phyloP scores from a whole-genome alignment of 2,113 vertebrate species.

The Emydura subglobosa region DNA sequence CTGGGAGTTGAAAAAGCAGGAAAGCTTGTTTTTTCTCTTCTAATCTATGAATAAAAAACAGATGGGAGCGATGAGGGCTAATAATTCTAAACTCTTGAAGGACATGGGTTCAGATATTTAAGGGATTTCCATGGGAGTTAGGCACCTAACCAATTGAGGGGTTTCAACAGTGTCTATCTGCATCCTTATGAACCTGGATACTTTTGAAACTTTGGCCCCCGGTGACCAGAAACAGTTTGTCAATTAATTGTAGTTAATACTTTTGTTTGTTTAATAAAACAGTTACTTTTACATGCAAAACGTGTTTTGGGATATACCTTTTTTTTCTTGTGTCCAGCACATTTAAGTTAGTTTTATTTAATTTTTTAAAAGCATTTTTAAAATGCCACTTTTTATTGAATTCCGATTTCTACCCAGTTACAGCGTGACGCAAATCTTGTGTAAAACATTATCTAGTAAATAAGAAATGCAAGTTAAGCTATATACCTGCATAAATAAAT shows the following conservation, averaged over 20 bases:
- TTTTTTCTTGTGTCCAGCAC: background rate
- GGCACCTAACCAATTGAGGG: too few relatives aligned
- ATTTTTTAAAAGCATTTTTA: conserved; percentile 66
- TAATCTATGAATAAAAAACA: conserved; percentile 63
- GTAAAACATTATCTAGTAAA: conserved; percentile 4
- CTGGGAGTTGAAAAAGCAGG: conserved; percentile 9
- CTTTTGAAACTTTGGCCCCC: background rate
- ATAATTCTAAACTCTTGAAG: background rate
- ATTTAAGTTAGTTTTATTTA: conserved; percentile 63
- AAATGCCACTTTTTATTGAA: conserved; percentile 57
- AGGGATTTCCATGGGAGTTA: background rate
- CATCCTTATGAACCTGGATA: accelerated
- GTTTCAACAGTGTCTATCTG: background rate
- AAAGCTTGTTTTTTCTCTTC: background rate
- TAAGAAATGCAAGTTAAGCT: background rate
- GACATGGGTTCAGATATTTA: background rate
- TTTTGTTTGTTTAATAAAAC: conserved; percentile 57
- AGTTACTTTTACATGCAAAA: conserved; percentile 43
- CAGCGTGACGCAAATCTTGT: conserved; percentile 10
- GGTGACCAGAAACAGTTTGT: conserved; percentile 9
- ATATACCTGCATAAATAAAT: accelerated
- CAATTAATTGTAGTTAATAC: background rate
- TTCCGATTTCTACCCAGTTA: conserved; percentile 48
- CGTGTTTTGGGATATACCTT: background rate
- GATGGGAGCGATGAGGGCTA: conserved; percentile 39